phyloP scores from a whole-genome alignment of 2,113 vertebrate genomes.

The Ifrita kowaldi region DNA sequence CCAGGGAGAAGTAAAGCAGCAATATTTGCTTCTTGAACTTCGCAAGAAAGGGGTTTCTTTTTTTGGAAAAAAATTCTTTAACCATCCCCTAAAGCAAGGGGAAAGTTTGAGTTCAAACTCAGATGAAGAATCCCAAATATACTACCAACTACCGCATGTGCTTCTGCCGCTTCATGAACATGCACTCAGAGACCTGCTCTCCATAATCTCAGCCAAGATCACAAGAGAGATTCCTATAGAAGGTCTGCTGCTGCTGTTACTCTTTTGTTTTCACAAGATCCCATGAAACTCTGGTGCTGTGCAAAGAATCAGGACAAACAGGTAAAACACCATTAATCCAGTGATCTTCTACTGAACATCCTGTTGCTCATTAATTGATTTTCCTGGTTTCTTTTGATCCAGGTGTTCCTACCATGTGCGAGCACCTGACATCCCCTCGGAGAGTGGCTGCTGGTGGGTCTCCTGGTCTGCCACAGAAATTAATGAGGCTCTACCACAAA shows the following conservation, averaged over 20 bases:
- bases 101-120: not conserved
- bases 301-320: not conserved
- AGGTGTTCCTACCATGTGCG: not conserved
- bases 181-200: not conserved
- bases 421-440: not conserved
- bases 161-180: accelerated
- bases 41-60: not conserved
- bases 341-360: not conserved
- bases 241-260: not conserved
- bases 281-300: not conserved
- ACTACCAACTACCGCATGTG: accelerated
- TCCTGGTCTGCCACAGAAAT: not conserved
- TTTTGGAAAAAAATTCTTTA: not conserved
- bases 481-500: not conserved
- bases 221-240: not conserved
- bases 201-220: not conserved
- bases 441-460: not conserved
- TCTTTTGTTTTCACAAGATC: not conserved
- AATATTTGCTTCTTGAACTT: not conserved
- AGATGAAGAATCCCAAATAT: not conserved
- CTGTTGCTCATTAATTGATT: not conserved
- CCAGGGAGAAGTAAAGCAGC: not conserved
- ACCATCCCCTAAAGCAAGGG: not conserved
- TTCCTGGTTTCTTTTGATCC: not conserved
- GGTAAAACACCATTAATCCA: accelerated